phyloP scores from a whole-genome alignment of 2,113 vertebrate species.

The Amia ocellicauda region DNA sequence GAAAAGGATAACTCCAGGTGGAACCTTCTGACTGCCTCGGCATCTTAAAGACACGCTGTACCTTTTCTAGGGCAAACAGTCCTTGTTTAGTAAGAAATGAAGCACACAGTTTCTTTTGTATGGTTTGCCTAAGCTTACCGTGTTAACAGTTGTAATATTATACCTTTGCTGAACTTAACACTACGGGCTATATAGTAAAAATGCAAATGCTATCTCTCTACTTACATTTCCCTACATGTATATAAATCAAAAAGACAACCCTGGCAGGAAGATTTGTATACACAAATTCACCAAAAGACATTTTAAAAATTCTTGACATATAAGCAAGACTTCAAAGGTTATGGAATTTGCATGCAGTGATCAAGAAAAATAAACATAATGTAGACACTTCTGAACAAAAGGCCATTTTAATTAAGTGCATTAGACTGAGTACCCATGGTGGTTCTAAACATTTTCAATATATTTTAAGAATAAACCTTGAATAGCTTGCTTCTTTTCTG shows the following conservation, averaged over 20 bases:
- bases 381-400: slow-evolving; percentile 49
- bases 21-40: slow-evolving; percentile 67
- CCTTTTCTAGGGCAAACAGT: slow-evolving; percentile 43
- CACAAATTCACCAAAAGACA: slow-evolving; percentile 42
- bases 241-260: slow-evolving; percentile 50
- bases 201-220: background rate
- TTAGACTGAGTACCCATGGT: slow-evolving; percentile 30
- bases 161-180: background rate
- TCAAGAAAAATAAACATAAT: slow-evolving; percentile 53
- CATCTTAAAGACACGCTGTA: slow-evolving; percentile 49
- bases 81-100: background rate
- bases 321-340: slow-evolving; percentile 48
- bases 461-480: slow-evolving; percentile 65
- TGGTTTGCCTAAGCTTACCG: too few relatives aligned
- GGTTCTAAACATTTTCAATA: slow-evolving; percentile 50
- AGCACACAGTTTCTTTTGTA: too few relatives aligned
- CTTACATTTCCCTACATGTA: slow-evolving; percentile 13
- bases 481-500: slow-evolving; percentile 68
- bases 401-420: slow-evolving; percentile 53
- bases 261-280: slow-evolving; percentile 22
- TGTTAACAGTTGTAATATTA: background rate
- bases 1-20: slow-evolving; percentile 64
- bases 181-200: background rate
- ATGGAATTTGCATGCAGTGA: slow-evolving; percentile 51
- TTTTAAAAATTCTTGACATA: slow-evolving; percentile 40